Base-by-base conservation (phyloP, 2,888 invertebrate species). In the Drosophila paramelanica region DNA sequence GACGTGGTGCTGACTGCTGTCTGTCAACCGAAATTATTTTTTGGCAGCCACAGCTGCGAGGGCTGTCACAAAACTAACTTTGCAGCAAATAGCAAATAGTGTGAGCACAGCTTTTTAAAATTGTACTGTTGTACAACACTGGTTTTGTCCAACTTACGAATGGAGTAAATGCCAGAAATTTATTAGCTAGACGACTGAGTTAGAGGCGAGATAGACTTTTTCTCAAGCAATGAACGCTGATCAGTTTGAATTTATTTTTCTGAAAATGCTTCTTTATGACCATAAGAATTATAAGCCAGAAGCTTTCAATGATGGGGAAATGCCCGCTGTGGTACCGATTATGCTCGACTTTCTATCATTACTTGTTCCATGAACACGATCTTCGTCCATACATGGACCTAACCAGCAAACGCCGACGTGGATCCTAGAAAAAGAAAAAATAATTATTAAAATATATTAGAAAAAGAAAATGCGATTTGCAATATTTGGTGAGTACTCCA, bases 1-100 rank as follows among this genome's bases (percentile, higher is more conserved):
- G 72, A 75, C 73, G 58, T 75, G 77, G 67, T 71, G 81, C 76
- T 82, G 87, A 87, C 82, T 87, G 87, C 62, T 74, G 77, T 45
- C 78, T 82, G 87, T 87, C 88, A 88, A 75, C 82, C 69, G 72
- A 80, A 85, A 81, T 84, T 74, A 78, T 77, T 77, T 77, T 67
- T 59, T 65, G 45, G 43, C 57, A 60, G 67, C 45, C 56, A 42
- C 39, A 46, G 57, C 23, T 23, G 51, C 81, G 81, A 78, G 81
- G 84, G 81, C 8, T 31, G 70, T 45, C 52, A 66, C 55, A 59
- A 31, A 42, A n/a, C 11, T 11, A 11, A 17, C 2, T 17, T 11
- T 42, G 1, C 3, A n/a, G n/a, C n/a, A n/a, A n/a, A 31, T 10
- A 10, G 10, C 27, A 31, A 6, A 7, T 6, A 27, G 20, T 20